These are phyloP conservation scores for Chymomyza amoena DNA, from an alignment of 2,888 invertebrate species.

Conservation along the genomic window DNA sequence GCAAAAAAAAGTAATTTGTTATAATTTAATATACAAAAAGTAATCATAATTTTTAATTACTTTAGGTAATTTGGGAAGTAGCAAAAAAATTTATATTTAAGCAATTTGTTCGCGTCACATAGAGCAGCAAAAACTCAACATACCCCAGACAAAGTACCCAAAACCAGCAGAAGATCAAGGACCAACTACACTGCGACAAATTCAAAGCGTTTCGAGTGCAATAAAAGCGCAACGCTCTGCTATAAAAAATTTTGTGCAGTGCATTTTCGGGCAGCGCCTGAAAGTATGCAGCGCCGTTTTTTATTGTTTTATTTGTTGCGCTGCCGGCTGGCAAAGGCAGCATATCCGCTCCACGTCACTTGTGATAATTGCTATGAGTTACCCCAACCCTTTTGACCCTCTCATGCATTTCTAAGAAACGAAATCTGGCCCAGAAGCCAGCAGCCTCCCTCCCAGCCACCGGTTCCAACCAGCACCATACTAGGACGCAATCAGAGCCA, in stretches of 20 bases:
- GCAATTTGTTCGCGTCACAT: background rate
- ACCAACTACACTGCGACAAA: background rate
- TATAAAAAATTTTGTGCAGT: slow-evolving; percentile 58
- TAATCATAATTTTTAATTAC: too few species aligned
- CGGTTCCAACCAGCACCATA: background rate
- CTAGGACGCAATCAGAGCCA: slow-evolving; percentile 7
- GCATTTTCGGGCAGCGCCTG: slow-evolving; percentile 46
- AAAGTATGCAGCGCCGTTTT: slow-evolving; percentile 64
- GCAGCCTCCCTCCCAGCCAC: background rate
- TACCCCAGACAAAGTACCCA: background rate
- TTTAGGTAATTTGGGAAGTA: too few species aligned
- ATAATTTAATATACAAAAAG: too few species aligned
- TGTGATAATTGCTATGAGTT: slow-evolving; percentile 69
- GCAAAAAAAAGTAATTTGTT: too few species aligned
- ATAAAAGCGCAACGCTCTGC: background rate
- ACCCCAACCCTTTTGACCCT: background rate
- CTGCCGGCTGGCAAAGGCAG: slow-evolving; percentile 46
- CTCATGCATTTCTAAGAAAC: slow-evolving; percentile 56
- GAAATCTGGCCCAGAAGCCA: slow-evolving; percentile 42
- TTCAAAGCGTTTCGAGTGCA: background rate
- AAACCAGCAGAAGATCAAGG: background rate
- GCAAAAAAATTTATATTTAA: too few species aligned
- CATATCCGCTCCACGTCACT: slow-evolving; percentile 73
- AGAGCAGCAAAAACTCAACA: background rate
- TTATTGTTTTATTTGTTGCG: slow-evolving; percentile 67